Evolutionary conservation across 2,797 vertebrate genomes (phyloP).

Genomic region (Rhadinocentrus ornatus): DNA sequence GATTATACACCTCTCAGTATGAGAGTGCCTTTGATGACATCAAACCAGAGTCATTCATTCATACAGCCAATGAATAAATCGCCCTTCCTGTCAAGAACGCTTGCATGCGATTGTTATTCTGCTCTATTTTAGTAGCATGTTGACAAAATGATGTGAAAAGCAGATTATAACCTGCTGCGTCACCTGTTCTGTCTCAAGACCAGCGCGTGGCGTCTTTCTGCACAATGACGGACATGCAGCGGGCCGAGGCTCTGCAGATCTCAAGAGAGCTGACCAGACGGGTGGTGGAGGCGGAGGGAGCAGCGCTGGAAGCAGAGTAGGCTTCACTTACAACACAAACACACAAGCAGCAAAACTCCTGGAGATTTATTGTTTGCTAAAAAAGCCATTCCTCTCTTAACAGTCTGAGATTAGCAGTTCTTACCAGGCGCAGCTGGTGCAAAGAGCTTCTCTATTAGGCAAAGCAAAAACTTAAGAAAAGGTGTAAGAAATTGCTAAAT

Average conservation of each 20-base stretch:
- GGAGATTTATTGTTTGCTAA: constrained; percentile 20
- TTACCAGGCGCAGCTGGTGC: neutral
- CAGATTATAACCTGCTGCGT: constrained; percentile 36
- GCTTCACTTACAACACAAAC: constrained; percentile 55
- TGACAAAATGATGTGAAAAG: constrained; percentile 8
- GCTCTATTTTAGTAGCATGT: constrained; percentile 40
- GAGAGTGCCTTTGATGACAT: constrained; percentile 10
- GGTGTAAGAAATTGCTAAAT: neutral
- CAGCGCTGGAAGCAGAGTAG: constrained; percentile 88
- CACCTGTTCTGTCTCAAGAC: constrained; percentile 81
- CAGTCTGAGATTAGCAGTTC: constrained; percentile 10
- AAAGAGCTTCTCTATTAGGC: neutral
- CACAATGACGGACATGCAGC: constrained; percentile 92
- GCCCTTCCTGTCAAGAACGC: constrained; percentile 43
- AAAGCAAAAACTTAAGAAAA: neutral
- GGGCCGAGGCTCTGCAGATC: constrained; percentile 87
- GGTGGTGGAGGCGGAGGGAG: constrained; percentile 85
- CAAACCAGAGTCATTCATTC: constrained; percentile 45
- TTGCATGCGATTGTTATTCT: constrained; percentile 41
- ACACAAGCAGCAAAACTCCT: constrained; percentile 11
- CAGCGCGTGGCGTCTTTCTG: constrained; percentile 95
- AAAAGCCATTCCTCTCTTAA: neutral
- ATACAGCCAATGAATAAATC: constrained; percentile 51
- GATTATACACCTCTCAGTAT: constrained; percentile 16
- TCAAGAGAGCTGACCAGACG: constrained; percentile 87